These are phyloP conservation scores for Tapirus terrestris DNA, from an alignment of 2,113 vertebrate genomes.

Conservation along the genomic window DNA sequence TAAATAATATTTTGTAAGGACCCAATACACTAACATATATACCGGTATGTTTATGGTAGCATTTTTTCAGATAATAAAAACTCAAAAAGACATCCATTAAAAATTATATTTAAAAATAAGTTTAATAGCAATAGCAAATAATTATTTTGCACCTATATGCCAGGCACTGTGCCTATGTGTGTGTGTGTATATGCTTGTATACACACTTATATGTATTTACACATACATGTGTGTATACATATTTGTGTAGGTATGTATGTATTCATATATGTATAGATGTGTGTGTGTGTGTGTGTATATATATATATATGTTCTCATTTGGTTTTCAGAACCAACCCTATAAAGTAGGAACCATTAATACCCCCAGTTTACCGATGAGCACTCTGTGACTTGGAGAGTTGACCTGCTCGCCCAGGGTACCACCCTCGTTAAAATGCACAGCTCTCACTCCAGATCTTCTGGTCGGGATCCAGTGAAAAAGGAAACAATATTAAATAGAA, in stretches of 20 bases:
- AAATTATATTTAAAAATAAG: neutral
- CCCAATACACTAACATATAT: neutral
- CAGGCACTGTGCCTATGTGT: neutral
- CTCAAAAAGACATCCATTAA: neutral
- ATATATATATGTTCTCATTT: neutral
- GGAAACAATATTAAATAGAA: neutral
- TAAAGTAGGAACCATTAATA: neutral
- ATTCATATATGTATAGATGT: neutral
- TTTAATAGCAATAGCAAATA: neutral
- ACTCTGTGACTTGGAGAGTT: neutral
- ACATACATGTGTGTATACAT: neutral
- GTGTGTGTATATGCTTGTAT: too few relatives aligned
- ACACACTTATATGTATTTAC: too few relatives aligned
- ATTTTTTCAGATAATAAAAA: neutral
- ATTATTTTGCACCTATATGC: neutral
- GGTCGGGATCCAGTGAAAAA: neutral
- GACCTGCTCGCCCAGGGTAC: rapidly evolving
- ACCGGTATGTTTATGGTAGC: neutral
- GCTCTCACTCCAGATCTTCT: neutral
- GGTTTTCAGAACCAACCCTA: neutral
- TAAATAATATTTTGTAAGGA: neutral
- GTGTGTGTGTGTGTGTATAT: too few relatives aligned
- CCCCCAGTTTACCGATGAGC: neutral
- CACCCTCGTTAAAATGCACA: rapidly evolving
- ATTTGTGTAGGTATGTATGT: neutral